A percentile compares a stretch with the other conserved stretches of the same genome.
phyloP scores from a whole-genome alignment of 2,888 invertebrate genomes.

The Celastrina argiolus region DNA sequence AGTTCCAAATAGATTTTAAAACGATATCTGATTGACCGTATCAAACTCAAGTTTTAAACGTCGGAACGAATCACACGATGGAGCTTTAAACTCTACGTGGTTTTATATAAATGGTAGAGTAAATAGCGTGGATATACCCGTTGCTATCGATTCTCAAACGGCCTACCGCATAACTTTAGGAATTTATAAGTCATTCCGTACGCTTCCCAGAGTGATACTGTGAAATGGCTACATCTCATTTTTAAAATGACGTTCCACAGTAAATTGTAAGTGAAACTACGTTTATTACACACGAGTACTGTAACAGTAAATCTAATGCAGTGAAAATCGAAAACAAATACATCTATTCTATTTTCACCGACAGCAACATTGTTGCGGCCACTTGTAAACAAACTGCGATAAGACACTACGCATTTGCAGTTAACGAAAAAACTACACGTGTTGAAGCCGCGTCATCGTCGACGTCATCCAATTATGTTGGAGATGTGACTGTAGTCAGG shows the following conservation, averaged over 20 bases:
- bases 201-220: background rate
- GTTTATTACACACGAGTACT: background rate
- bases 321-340: constrained; percentile 13
- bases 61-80: constrained; percentile 28
- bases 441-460: background rate
- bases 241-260: background rate
- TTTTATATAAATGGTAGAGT: constrained; percentile 20
- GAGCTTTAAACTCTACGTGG: constrained; percentile 17
- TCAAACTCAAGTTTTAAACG: constrained; percentile 27
- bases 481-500: constrained; percentile 9
- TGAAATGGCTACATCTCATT: background rate
- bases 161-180: constrained; percentile 1
- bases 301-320: background rate
- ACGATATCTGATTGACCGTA: constrained; percentile 29
- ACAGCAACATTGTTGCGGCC: background rate
- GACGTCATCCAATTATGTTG: constrained; percentile 3
- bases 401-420: constrained; percentile 17
- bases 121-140: constrained; percentile 9
- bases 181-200: background rate
- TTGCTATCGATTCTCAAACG: background rate
- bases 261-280: background rate
- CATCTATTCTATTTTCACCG: constrained; percentile 18
- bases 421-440: constrained; percentile 17
- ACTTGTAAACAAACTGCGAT: constrained; percentile 16
- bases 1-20: constrained; percentile 25